These are phyloP conservation scores for Sarcophaga caerulescens DNA, from an alignment of 2,888 invertebrate genomes.

Conservation along the genomic window DNA sequence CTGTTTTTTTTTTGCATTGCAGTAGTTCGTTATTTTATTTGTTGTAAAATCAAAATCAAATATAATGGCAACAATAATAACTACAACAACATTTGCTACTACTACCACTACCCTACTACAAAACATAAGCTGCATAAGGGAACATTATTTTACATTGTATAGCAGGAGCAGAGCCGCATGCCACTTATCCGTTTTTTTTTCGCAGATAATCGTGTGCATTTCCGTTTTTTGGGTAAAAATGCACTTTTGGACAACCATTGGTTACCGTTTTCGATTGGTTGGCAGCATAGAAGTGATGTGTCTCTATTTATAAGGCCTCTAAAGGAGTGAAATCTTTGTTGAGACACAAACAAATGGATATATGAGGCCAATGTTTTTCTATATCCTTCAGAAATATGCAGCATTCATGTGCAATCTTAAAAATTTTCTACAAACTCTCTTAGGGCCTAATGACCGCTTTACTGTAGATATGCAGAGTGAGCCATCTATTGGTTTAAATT, in stretches of 20 bases:
- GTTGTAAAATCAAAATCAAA: conserved; percentile 43
- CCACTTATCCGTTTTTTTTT: conserved; percentile 53
- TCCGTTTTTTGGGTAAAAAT: conserved; percentile 58
- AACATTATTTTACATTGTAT: conserved; percentile 10
- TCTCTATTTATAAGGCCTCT: background rate
- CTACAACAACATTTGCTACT: background rate
- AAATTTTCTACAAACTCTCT: too few species aligned
- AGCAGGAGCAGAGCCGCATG: background rate
- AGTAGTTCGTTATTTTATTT: conserved; percentile 32
- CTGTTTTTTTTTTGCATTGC: background rate
- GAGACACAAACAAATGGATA: too few species aligned
- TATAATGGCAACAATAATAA: background rate
- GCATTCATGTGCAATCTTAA: too few species aligned
- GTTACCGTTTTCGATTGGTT: conserved; percentile 62
- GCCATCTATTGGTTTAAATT: too few species aligned
- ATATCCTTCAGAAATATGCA: too few species aligned
- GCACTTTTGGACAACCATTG: conserved; percentile 55
- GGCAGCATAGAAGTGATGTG: background rate
- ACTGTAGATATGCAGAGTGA: too few species aligned
- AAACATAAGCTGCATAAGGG: background rate
- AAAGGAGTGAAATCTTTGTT: background rate
- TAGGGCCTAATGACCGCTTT: too few species aligned
- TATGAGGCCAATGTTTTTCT: too few species aligned
- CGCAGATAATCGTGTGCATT: conserved; percentile 67
- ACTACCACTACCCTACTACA: too few species aligned